A percentile compares a stretch with the other conserved stretches of the same genome.
phyloP scores from a whole-genome alignment of 1,140 invertebrate species.

The Drosophila micromelanica region DNA sequence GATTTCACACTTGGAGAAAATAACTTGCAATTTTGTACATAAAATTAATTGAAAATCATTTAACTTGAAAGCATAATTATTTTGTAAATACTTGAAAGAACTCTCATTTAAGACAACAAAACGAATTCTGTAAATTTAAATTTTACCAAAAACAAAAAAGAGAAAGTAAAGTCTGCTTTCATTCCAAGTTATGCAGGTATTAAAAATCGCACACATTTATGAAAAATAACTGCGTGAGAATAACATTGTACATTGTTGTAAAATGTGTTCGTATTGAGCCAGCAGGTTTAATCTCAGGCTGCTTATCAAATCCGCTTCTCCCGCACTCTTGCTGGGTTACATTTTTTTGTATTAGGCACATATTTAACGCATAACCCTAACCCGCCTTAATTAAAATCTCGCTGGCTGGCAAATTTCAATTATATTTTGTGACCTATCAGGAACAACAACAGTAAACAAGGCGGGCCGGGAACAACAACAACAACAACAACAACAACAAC shows the following conservation, averaged over 20 bases:
- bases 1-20: neutral
- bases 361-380: conserved; percentile 1
- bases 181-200: neutral
- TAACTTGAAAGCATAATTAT: no score
- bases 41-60: neutral
- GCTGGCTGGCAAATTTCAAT: conserved; percentile 63
- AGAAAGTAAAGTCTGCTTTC: no score
- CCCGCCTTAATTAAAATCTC: conserved; percentile 61
- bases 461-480: conserved; percentile 13
- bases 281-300: neutral
- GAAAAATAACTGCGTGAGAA: neutral
- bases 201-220: neutral
- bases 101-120: no score
- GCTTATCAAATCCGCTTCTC: neutral
- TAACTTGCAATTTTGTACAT: neutral
- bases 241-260: no score
- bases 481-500: neutral
- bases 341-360: neutral
- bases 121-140: no score
- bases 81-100: no score
- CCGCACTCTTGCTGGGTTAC: no score
- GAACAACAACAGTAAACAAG: conserved; percentile 75
- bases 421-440: conserved; percentile 77
- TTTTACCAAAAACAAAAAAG: no score
- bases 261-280: conserved; percentile 1